Conservation (phyloP, 2,888 invertebrate genomes). For the Schrankia costaestrigalis region DNA sequence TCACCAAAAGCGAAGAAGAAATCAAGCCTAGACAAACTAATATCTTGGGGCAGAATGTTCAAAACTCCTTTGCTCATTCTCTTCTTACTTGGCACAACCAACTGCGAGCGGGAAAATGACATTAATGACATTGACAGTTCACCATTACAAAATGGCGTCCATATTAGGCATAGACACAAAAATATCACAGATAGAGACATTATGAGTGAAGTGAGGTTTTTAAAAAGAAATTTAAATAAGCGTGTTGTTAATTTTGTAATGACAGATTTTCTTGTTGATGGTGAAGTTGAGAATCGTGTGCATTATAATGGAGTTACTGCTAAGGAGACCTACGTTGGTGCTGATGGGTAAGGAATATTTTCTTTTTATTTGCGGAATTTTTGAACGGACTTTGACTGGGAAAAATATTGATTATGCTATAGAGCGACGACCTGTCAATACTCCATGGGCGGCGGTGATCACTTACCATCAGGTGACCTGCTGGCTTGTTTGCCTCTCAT, state of each 20-base stretch:
- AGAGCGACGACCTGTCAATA: too few relatives aligned
- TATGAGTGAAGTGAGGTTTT: constrained; percentile 65
- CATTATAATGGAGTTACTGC: constrained; percentile 83
- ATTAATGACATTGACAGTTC: constrained; percentile 35
- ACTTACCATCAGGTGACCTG: too few relatives aligned
- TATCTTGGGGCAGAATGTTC: constrained; percentile 64
- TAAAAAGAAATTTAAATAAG: constrained; percentile 63
- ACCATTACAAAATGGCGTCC: constrained; percentile 27
- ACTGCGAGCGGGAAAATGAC: constrained; percentile 57
- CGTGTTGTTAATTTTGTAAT: constrained; percentile 82
- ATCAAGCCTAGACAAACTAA: constrained; percentile 47
- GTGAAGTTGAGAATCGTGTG: constrained; percentile 84
- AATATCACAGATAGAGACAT: constrained; percentile 44
- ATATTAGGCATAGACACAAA: constrained; percentile 49
- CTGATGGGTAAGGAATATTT: constrained; percentile 80
- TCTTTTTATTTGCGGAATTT: too few relatives aligned
- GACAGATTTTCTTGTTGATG: constrained; percentile 84
- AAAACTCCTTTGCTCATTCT: constrained; percentile 61
- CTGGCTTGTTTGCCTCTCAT: too few relatives aligned
- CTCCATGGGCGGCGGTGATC: too few relatives aligned
- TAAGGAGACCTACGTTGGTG: constrained; percentile 83
- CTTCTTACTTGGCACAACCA: constrained; percentile 62
- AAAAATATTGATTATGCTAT: too few relatives aligned
- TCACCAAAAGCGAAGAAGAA: constrained; percentile 72
- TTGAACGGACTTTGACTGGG: too few relatives aligned